phyloP scores from a whole-genome alignment of 1,140 invertebrate species.

The Acromyrmex heyeri region DNA sequence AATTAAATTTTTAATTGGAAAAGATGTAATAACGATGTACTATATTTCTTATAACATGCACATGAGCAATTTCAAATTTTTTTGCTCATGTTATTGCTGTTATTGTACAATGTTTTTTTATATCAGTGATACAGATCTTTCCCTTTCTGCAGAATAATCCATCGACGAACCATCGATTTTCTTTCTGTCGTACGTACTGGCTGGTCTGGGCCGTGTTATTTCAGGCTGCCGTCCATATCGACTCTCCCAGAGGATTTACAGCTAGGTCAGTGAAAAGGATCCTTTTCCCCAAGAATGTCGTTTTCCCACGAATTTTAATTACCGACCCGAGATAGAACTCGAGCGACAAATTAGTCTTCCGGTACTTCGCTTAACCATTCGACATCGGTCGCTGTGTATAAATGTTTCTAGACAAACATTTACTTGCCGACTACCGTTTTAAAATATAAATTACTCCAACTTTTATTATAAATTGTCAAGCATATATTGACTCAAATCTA shows the following conservation, averaged over 20 bases:
- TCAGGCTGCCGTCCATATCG: conserved; percentile 98
- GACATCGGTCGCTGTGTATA: conserved; percentile 25
- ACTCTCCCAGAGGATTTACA: conserved; percentile 97
- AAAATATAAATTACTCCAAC: conserved; percentile 43
- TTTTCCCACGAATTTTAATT: conserved; percentile 52
- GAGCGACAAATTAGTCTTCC: conserved; percentile 53
- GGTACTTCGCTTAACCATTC: conserved; percentile 16
- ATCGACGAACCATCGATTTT: conserved; percentile 94
- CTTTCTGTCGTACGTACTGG: conserved; percentile 98
- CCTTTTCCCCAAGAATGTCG: background rate
- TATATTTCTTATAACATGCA: background rate
- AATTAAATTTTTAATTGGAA: background rate
- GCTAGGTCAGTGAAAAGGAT: conserved; percentile 88
- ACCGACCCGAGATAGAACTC: conserved; percentile 38
- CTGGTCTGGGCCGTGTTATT: conserved; percentile 99
- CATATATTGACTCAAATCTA: background rate
- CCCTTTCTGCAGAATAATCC: conserved; percentile 84
- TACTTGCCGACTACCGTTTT: conserved; percentile 23
- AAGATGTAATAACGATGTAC: background rate
- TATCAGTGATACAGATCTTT: background rate
- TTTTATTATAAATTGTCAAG: conserved; percentile 18
- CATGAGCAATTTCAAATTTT: background rate
- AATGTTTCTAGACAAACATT: conserved; percentile 22
- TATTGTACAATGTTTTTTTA: background rate
- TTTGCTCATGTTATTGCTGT: background rate